phyloP scores from a whole-genome alignment of 2,888 invertebrate genomes.

The Chalcis sispes region DNA sequence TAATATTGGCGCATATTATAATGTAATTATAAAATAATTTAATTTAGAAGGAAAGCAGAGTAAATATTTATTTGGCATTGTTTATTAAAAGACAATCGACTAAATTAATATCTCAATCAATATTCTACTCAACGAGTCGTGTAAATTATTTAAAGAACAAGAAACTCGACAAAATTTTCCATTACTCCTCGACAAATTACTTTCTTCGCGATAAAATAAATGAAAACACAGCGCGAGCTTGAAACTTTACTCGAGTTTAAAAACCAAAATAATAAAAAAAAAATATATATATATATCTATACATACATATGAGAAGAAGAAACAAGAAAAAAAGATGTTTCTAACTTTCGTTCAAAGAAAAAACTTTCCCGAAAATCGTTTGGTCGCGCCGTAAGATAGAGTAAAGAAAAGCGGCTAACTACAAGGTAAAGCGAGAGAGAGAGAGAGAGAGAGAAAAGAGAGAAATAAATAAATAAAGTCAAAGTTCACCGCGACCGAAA shows the following conservation, averaged over 20 bases:
- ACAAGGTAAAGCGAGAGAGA: not conserved
- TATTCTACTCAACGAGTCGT: not conserved
- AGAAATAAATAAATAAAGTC: no score
- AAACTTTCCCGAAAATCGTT: slow-evolving; percentile 39
- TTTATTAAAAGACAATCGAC: no score
- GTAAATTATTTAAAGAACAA: not conserved
- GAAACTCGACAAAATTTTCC: slow-evolving; percentile 17
- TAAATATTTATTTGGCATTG: no score
- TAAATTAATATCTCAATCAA: not conserved
- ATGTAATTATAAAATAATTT: no score
- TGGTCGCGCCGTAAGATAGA: not conserved
- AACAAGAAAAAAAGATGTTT: slow-evolving; percentile 1
- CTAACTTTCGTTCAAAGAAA: not conserved
- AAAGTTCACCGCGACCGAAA: no score
- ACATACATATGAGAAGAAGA: no score
- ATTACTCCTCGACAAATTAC: slow-evolving; percentile 31
- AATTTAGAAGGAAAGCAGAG: no score
- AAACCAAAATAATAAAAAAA: no score
- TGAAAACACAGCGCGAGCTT: slow-evolving; percentile 11
- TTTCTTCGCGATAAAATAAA: slow-evolving; percentile 31
- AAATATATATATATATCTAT: no score
- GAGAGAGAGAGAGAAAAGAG: no score
- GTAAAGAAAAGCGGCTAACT: not conserved
- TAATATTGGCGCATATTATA: no score
- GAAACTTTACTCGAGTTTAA: slow-evolving; percentile 18